Conservation (phyloP, 2,888 invertebrate species). For the Ennomos quercinarius region DNA sequence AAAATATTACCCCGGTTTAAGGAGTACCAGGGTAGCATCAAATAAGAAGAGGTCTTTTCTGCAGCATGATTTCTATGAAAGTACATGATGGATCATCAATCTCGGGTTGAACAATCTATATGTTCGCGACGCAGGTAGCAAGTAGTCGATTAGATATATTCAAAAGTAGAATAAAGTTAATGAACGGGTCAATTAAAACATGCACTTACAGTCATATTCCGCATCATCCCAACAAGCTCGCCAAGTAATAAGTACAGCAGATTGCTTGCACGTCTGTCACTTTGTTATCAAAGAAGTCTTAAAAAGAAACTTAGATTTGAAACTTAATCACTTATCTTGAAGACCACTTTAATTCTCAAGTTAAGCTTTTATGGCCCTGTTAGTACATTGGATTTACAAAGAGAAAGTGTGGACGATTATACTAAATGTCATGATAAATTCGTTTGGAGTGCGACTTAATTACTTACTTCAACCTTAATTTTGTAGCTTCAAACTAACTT, state of each 20-base stretch:
- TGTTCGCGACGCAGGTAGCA: no score
- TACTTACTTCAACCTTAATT: neutral
- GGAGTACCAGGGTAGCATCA: no score
- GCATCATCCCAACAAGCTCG: neutral
- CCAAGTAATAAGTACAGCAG: neutral
- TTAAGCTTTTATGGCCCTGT: conserved; percentile 25
- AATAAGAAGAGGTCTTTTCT: no score
- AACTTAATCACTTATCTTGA: conserved; percentile 24
- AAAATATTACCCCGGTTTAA: no score
- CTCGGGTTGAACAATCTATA: no score
- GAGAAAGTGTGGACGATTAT: conserved; percentile 23
- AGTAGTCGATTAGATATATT: no score
- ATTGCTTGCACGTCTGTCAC: conserved; percentile 7
- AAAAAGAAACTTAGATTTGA: conserved; percentile 21
- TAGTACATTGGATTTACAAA: conserved; percentile 16
- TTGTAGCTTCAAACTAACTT: no score
- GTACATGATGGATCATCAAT: no score
- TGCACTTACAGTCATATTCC: no score
- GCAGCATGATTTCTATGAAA: no score
- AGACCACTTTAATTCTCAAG: conserved; percentile 22
- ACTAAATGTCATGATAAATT: conserved; percentile 17
- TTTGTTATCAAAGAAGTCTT: conserved; percentile 6
- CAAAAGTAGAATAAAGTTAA: no score
- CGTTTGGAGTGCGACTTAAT: conserved; percentile 10
- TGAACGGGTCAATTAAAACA: no score